Evolutionary conservation across 2,888 invertebrate species (phyloP), one percentile per base, ranked within the genome.

Genomic region (Drosophila tripunctata): DNA sequence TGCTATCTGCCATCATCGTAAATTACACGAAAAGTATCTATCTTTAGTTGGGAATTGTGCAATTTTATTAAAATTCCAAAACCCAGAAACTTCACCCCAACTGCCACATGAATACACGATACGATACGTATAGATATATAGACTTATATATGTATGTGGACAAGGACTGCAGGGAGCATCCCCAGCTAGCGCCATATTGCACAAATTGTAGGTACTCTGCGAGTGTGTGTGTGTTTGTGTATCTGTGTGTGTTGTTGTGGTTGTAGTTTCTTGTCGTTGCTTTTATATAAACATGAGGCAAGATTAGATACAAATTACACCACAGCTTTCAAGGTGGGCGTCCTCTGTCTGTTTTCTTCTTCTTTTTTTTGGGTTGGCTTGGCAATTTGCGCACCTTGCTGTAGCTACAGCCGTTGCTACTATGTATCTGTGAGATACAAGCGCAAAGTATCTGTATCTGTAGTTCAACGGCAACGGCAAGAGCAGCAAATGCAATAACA

Each of bases 221-320:
- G 8, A 30, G 21, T 56, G 31, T 50, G 35, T 38, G 35, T 27
- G 40, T 54, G 17, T 47, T 14, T 36, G 38, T 35, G 24, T 31
- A 27, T 44, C n/a, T 19, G 24, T 12, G 15, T 45, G 27, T 31
- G 17, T 19, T 22, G 15, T 6, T 0, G 19, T 47, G 50, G 48
- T 27, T 75, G 72, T 58, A 62, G 61, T 69, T 78, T 62, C 52
- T 31, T 43, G 62, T 72, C 66, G 86, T 69, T 75, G 81, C 75
- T 82, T 87, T 87, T 87, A 82, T 87, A 85, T 82, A 82, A 82
- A 82, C 88, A 82, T 87, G 81, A 87, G 81, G 79, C 86, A 72
- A 87, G 88, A 87, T 82, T 87, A 82, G 88, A 87, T 82, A 87
- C 88, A 82, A 82, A 82, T 87, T 82, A 87, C 81, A 75, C 83